Base-by-base conservation (phyloP, 1,140 invertebrate genomes). In the Drosophila mojavensis region DNA sequence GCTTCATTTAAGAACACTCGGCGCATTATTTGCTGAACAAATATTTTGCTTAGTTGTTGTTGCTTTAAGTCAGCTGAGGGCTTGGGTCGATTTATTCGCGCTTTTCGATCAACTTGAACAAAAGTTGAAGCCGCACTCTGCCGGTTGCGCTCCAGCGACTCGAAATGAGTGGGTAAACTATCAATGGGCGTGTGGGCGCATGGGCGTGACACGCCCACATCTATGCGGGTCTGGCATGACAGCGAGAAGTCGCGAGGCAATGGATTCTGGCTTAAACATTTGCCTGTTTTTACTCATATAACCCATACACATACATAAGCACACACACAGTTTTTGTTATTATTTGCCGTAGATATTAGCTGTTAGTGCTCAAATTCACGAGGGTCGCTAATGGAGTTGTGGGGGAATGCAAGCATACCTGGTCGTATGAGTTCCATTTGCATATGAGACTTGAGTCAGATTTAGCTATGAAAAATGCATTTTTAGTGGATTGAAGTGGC, bases 91-190 rank as follows among this genome's bases (percentile, higher is more conserved):
- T 69, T 62, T 67, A 60, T 62, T 69, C 39, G 4, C 36, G 17
- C 58, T 69, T 59, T 62, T 62, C 72, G 65, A 69, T 62, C 66
- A 70, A 69, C 66, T 75, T 69, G 45, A 74, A 68, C 56, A 74
- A 75, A 69, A 75, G 66, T 75, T 75, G 72, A 75, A 75, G 72
- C 66, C 66, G 58, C 72, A 75, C 66, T 75, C 63, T 15, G 66
- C 66, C 66, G 66, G 53, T 64, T 75, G 72, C 72, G 66, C 72
- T 75, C 64, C 72, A 75, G 39, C 54, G 66, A 28, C 58, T 61
- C 58, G 71, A 56, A 74, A 74, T 74, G 71, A 74, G 65, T 74
- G 71, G 56, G 68, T 74, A 62, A 68, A 74, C 65, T 68, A 74
- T 69, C 64, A 47, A 55, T 60, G 63, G 70, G 56, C 39, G 33